These are phyloP conservation scores for Tupaia chinensis DNA, from an alignment of 2,113 vertebrate species.

Conservation along the genomic window DNA sequence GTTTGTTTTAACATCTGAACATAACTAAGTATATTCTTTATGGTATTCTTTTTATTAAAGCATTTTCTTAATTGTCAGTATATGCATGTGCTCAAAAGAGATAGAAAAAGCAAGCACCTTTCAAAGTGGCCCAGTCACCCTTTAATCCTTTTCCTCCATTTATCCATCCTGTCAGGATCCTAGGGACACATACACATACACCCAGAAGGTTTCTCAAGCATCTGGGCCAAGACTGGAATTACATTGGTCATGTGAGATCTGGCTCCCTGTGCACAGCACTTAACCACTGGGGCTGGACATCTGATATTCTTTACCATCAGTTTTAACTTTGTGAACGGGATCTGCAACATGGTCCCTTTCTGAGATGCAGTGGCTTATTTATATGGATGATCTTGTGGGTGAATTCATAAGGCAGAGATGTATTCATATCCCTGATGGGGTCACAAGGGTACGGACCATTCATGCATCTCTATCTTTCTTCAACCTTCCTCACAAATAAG, in stretches of 20 bases:
- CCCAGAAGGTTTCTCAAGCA: too few species aligned
- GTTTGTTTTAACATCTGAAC: not conserved
- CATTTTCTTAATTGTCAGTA: too few species aligned
- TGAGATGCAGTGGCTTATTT: not conserved
- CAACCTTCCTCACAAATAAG: not conserved
- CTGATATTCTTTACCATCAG: not conserved
- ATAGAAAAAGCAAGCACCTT: too few species aligned
- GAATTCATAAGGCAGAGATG: not conserved
- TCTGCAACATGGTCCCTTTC: not conserved
- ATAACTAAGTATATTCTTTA: not conserved
- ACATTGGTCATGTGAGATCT: too few species aligned
- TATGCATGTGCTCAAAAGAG: too few species aligned
- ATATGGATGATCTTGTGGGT: not conserved
- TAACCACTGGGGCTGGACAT: too few species aligned
- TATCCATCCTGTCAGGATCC: too few species aligned
- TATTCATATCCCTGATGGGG: conserved; percentile 13
- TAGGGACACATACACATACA: too few species aligned
- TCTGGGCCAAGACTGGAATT: too few species aligned
- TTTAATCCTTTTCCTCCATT: too few species aligned
- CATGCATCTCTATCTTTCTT: conserved; percentile 23
- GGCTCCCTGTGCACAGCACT: too few species aligned
- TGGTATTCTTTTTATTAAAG: not conserved
- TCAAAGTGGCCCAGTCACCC: too few species aligned
- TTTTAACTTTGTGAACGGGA: not conserved
- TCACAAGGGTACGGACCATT: not conserved